A percentile compares a stretch with the other conserved stretches of the same genome.
Evolutionary conservation across 1,140 invertebrate species (phyloP).

Genomic region (Hyposmocoma kahamanoa): DNA sequence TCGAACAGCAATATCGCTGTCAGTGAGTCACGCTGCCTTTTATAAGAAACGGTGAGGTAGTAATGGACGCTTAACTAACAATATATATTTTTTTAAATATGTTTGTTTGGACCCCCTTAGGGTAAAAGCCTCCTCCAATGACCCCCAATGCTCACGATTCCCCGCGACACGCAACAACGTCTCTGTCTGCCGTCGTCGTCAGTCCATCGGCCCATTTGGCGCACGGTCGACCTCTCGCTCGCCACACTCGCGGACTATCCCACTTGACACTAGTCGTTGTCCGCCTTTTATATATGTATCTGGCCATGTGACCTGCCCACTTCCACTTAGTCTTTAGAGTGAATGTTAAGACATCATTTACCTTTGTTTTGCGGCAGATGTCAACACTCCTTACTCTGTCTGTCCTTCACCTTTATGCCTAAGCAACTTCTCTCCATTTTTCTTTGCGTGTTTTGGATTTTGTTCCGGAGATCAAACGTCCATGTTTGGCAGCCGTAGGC

Average conservation of each 20-base stretch:
- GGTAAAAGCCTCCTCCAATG: too few species aligned
- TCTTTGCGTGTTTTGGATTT: conserved; percentile 19
- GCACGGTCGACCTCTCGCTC: conserved; percentile 1
- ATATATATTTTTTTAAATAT: too few species aligned
- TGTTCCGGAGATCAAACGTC: conserved; percentile 16
- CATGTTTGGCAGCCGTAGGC: conserved; percentile 13
- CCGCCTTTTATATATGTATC: neutral
- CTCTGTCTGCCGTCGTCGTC: neutral
- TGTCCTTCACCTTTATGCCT: conserved; percentile 19
- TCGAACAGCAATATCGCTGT: too few species aligned
- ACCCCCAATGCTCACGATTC: too few species aligned
- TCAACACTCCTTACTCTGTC: conserved; percentile 17
- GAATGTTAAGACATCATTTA: neutral
- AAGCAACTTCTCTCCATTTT: conserved; percentile 22
- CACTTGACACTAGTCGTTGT: neutral
- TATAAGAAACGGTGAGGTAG: too few species aligned
- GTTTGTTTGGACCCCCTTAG: too few species aligned
- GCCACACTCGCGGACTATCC: neutral
- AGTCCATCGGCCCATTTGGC: neutral
- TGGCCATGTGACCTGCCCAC: conserved; percentile 2
- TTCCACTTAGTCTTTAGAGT: neutral
- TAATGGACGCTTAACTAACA: too few species aligned
- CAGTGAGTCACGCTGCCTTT: too few species aligned
- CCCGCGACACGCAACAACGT: too few species aligned
- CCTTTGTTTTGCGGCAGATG: neutral